phyloP scores from a whole-genome alignment of 2,888 invertebrate species.

The Archaeoteleia sp. region DNA sequence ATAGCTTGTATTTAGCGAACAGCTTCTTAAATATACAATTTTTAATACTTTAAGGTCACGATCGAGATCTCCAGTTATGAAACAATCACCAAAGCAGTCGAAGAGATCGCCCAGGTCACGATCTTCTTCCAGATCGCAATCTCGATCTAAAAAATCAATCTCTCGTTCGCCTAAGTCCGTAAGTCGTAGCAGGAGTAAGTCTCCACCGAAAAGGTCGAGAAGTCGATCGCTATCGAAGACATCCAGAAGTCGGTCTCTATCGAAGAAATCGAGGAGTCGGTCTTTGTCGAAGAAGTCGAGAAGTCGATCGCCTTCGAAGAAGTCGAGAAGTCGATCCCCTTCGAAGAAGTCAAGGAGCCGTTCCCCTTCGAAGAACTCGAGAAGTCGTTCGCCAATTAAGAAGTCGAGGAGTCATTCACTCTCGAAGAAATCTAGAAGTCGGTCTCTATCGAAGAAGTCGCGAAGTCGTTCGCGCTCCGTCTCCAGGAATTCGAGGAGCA shows the following conservation, averaged over 20 bases:
- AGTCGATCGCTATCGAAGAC: constrained; percentile 57
- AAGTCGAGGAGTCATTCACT: constrained; percentile 63
- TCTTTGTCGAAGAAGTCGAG: constrained; percentile 53
- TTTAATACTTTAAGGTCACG: constrained; percentile 25
- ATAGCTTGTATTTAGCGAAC: no score
- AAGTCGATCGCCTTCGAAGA: constrained; percentile 57
- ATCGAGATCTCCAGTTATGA: constrained; percentile 41
- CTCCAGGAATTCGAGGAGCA: constrained; percentile 58
- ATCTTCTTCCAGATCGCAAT: constrained; percentile 60
- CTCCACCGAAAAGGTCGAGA: constrained; percentile 61
- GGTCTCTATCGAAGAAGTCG: constrained; percentile 59
- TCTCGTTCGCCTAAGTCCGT: constrained; percentile 65
- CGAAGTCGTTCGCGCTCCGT: constrained; percentile 61
- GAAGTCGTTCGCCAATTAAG: constrained; percentile 58
- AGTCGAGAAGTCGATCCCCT: constrained; percentile 53
- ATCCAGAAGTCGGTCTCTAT: constrained; percentile 61
- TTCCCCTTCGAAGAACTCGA: no score
- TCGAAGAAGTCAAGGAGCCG: constrained; percentile 63
- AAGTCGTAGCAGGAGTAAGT: constrained; percentile 51
- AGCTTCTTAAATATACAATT: no score
- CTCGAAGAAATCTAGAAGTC: constrained; percentile 60
- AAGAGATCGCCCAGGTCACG: constrained; percentile 59
- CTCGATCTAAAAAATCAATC: constrained; percentile 59
- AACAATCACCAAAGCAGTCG: constrained; percentile 51
- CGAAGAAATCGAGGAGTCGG: constrained; percentile 62